phyloP scores from a whole-genome alignment of 2,797 vertebrate genomes.

The Chlorospingus flavigularis region DNA sequence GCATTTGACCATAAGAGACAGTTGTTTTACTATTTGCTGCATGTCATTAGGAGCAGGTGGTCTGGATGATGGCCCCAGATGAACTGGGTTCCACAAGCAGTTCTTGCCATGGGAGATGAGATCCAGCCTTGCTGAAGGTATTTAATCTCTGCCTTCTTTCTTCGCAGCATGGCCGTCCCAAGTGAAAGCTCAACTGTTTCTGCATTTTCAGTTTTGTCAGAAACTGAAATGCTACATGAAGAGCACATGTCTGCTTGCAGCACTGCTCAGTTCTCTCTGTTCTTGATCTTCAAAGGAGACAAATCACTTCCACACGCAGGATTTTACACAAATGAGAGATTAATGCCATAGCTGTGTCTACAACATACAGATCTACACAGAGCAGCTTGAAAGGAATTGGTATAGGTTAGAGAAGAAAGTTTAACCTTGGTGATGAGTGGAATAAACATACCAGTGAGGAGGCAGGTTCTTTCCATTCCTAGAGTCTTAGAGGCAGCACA shows the following conservation, averaged over 20 bases:
- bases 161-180: background rate
- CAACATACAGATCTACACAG: background rate
- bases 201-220: background rate
- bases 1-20: background rate
- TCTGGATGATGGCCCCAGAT: background rate
- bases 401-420: background rate
- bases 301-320: background rate
- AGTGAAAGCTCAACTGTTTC: background rate
- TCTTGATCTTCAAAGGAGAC: background rate
- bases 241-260: background rate
- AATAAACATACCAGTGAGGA: background rate
- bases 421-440: background rate
- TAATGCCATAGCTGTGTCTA: background rate
- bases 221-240: background rate
- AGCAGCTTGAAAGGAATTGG: background rate
- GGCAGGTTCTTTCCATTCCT: background rate
- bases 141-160: background rate
- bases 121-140: background rate
- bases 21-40: background rate
- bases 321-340: background rate
- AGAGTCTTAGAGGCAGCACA: background rate
- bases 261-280: background rate
- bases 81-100: background rate
- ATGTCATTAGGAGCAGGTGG: background rate
- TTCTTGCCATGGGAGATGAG: background rate